These are phyloP conservation scores for Pollenia labialis DNA, from an alignment of 2,888 invertebrate genomes.

Conservation along the genomic window DNA sequence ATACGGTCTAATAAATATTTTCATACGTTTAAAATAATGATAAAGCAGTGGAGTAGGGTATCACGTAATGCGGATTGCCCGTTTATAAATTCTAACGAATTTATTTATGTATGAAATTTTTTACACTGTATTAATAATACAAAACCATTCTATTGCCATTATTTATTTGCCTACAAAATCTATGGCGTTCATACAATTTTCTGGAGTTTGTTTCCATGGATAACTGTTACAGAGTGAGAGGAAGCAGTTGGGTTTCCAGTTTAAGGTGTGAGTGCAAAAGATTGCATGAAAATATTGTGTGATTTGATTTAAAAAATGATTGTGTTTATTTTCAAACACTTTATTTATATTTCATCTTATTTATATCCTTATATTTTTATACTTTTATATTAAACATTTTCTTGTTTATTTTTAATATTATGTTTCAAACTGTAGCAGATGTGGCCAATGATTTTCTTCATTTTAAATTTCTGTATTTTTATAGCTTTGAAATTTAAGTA, in stretches of 20 bases:
- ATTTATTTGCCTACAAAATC: conserved; percentile 67
- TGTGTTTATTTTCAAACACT: conserved; percentile 62
- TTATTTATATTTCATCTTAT: conserved; percentile 53
- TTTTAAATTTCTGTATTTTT: conserved; percentile 29
- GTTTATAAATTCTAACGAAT: no score
- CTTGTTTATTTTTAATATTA: not conserved
- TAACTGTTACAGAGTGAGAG: not conserved
- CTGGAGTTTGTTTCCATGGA: conserved; percentile 2
- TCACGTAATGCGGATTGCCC: no score
- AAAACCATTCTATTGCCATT: conserved; percentile 64
- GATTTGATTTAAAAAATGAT: conserved; percentile 62
- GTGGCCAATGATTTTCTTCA: conserved; percentile 50
- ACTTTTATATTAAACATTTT: not conserved
- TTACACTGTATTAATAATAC: conserved; percentile 65
- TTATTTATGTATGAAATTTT: conserved; percentile 29
- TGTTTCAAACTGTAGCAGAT: conserved; percentile 49
- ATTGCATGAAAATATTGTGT: conserved; percentile 32
- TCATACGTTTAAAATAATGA: no score
- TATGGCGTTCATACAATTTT: conserved; percentile 56
- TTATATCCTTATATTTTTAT: conserved; percentile 2
- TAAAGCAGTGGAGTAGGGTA: no score
- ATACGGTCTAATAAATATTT: no score
- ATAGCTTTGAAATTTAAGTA: conserved; percentile 16
- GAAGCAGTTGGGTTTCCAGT: not conserved
- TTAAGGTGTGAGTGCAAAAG: not conserved